These are phyloP conservation scores for Paracyprichromis sp. DNA, from an alignment of 2,113 vertebrate species.

Conservation along the genomic window DNA sequence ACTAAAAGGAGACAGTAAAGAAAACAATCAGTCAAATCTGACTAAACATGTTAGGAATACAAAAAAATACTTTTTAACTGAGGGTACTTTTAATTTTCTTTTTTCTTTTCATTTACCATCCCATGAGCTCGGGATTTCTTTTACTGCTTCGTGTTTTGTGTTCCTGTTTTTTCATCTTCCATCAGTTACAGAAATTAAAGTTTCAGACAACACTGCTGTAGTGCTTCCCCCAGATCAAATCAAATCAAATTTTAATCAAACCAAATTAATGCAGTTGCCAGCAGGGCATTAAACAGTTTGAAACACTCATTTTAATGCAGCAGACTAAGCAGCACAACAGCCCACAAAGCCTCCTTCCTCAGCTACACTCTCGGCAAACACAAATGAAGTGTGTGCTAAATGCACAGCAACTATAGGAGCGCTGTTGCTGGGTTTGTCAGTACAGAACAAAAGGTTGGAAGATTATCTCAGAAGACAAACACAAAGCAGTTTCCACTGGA, in stretches of 20 bases:
- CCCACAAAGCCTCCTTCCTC: background rate
- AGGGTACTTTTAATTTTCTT: rapidly evolving
- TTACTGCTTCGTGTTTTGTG: background rate
- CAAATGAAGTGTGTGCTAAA: background rate
- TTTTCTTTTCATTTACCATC: background rate
- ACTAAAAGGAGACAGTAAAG: background rate
- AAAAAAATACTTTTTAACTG: background rate
- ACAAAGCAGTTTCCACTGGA: background rate
- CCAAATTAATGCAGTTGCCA: background rate
- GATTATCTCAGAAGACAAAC: background rate
- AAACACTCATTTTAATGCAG: background rate
- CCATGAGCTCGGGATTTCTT: background rate
- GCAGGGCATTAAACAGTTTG: background rate
- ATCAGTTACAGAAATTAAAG: background rate
- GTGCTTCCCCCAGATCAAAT: background rate
- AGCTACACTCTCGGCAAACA: background rate
- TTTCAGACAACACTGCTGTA: background rate
- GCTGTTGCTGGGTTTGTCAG: background rate
- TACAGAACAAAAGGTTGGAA: background rate
- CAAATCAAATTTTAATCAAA: background rate
- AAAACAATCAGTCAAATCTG: background rate
- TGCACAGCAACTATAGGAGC: background rate
- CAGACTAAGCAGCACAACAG: background rate
- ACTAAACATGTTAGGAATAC: background rate
- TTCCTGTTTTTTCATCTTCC: background rate